Evolutionary conservation across 2,888 invertebrate genomes (phyloP).

Genomic region (Molorchus minor): DNA sequence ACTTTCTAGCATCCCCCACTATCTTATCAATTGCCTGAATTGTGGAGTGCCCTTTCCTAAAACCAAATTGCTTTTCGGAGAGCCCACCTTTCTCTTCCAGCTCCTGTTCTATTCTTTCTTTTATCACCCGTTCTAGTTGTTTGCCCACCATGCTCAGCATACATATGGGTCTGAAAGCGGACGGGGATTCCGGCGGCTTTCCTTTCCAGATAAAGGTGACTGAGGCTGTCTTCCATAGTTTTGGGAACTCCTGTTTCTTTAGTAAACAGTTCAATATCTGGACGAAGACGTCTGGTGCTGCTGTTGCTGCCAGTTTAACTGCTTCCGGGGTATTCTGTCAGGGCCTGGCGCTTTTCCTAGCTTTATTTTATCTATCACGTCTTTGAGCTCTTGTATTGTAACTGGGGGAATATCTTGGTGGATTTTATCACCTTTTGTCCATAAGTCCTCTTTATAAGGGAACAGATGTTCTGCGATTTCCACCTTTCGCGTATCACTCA

Average conservation of each 20-base stretch:
- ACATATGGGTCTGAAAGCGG: neutral
- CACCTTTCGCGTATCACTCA: no score
- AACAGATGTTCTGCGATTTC: no score
- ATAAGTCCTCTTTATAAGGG: no score
- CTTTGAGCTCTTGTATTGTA: constrained; percentile 13
- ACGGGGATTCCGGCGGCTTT: neutral
- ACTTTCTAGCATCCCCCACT: neutral
- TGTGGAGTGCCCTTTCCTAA: no score
- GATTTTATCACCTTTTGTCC: no score
- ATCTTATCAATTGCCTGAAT: no score
- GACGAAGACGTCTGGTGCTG: neutral
- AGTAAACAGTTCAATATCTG: constrained; percentile 11
- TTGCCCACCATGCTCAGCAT: neutral
- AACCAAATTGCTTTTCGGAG: no score
- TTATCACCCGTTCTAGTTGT: no score
- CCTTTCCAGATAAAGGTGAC: neutral
- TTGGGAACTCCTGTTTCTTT: constrained; percentile 22
- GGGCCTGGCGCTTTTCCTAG: constrained; percentile 25
- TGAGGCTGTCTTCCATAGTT: neutral
- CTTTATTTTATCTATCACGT: constrained; percentile 14
- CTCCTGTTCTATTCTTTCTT: no score
- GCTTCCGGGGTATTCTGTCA: constrained; percentile 26
- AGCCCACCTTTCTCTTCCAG: no score
- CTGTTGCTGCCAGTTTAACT: constrained; percentile 2
- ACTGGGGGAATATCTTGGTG: constrained; percentile 6